Percentiles rank a stretch among this genome's conserved stretches.
Evolutionary conservation across 2,888 invertebrate genomes (phyloP).

Genomic region (Syritta pipiens): DNA sequence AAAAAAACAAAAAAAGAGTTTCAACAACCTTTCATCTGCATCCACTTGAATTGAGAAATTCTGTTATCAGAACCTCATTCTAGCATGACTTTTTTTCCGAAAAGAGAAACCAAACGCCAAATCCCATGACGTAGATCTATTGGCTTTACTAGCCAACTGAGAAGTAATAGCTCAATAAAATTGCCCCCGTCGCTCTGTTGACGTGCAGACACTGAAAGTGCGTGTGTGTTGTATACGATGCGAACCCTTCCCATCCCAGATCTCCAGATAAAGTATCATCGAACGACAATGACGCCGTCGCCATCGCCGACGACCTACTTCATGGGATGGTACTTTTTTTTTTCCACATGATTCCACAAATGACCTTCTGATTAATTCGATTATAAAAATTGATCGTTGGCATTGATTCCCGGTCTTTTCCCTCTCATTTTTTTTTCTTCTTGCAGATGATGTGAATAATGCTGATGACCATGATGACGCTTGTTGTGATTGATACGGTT

Average conservation of each 20-base stretch:
- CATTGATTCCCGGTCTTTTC: constrained; percentile 44
- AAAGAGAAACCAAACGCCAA: no score
- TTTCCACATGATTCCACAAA: constrained; percentile 50
- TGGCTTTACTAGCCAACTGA: no score
- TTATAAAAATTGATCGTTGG: constrained; percentile 38
- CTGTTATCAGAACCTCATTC: no score
- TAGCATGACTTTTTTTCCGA: no score
- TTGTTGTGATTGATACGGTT: constrained; percentile 22
- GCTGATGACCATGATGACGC: constrained; percentile 42
- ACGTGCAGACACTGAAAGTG: no score
- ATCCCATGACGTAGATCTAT: no score
- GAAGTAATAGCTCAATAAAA: no score
- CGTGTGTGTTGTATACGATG: no score
- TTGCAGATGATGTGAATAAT: constrained; percentile 32
- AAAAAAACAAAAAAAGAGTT: no score
- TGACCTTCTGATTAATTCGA: constrained; percentile 52
- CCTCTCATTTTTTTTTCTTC: constrained; percentile 22
- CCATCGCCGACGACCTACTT: constrained; percentile 7
- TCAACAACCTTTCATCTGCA: no score
- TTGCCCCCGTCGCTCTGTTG: no score
- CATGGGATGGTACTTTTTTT: constrained; percentile 15
- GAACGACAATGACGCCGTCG: not conserved
- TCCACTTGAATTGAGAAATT: no score
- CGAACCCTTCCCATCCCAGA: not conserved
- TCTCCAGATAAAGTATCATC: not conserved